A percentile compares a stretch with the other conserved stretches of the same genome.
Evolutionary conservation across 2,888 invertebrate genomes (phyloP).

Genomic region (Leptogaster cylindrica): DNA sequence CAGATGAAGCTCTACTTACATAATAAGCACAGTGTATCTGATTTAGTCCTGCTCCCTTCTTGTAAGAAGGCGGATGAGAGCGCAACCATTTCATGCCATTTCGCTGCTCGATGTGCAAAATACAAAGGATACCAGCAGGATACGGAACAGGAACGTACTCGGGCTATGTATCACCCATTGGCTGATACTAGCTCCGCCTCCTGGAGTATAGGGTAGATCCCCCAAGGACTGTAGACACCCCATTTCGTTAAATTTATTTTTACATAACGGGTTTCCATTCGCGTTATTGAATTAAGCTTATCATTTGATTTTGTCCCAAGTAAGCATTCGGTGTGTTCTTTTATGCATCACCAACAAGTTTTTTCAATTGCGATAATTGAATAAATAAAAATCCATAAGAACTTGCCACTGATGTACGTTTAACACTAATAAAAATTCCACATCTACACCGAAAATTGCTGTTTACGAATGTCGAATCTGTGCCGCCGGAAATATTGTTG

Average conservation of each 20-base stretch:
- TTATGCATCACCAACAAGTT: slow-evolving; percentile 39
- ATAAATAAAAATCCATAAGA: slow-evolving; percentile 47
- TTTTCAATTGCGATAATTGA: slow-evolving; percentile 46
- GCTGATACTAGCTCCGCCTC: neutral
- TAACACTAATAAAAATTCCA: slow-evolving; percentile 28
- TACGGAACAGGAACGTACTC: neutral
- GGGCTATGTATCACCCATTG: neutral
- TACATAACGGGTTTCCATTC: slow-evolving; percentile 48
- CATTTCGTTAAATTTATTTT: slow-evolving; percentile 42
- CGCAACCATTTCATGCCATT: neutral
- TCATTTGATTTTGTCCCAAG: slow-evolving; percentile 50
- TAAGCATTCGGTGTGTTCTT: slow-evolving; percentile 47
- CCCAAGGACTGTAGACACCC: slow-evolving; percentile 21
- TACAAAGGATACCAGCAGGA: neutral
- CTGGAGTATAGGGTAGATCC: slow-evolving; percentile 6
- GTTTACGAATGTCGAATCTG: slow-evolving; percentile 8
- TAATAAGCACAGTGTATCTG: slow-evolving; percentile 7
- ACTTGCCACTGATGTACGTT: slow-evolving; percentile 31
- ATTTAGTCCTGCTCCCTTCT: slow-evolving; percentile 9
- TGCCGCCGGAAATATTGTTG: slow-evolving; percentile 17
- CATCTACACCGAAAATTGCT: slow-evolving; percentile 18
- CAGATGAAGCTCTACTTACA: neutral
- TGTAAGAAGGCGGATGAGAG: neutral
- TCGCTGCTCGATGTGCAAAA: neutral
- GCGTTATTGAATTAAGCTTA: slow-evolving; percentile 51